Conservation (phyloP, 2,797 vertebrate genomes). For the Smutsia gigantea region DNA sequence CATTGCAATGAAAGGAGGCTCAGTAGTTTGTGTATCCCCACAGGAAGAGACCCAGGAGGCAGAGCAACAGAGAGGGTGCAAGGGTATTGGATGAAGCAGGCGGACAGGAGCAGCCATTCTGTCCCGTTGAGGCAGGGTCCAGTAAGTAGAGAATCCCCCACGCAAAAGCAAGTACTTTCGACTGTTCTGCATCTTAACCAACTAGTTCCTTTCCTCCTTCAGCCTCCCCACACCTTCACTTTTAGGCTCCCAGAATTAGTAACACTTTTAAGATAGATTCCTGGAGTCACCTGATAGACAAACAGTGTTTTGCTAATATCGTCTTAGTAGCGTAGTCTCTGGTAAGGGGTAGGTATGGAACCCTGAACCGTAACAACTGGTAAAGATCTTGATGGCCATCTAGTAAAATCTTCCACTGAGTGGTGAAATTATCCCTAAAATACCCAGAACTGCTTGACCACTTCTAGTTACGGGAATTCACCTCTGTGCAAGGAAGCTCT, state of each 20-base stretch:
- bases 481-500: not conserved
- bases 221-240: not conserved
- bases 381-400: not conserved
- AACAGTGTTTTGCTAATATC: not conserved
- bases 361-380: not conserved
- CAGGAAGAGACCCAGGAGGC: conserved; percentile 25
- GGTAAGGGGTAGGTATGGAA: not conserved
- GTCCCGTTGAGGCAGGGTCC: not conserved
- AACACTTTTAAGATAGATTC: not conserved
- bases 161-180: not conserved
- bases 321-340: not conserved
- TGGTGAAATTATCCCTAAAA: not conserved
- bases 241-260: not conserved
- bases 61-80: not conserved
- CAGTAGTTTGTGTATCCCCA: not conserved
- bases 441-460: not conserved
- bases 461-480: not conserved
- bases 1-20: conserved; percentile 46
- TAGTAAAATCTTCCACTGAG: not conserved
- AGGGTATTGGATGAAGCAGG: not conserved
- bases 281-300: not conserved
- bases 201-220: not conserved
- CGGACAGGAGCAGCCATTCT: not conserved
- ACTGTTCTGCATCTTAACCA: not conserved
- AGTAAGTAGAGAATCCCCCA: not conserved